Evolutionary conservation across 2,113 vertebrate genomes (phyloP).

Genomic region (Patagioenas fasciata): DNA sequence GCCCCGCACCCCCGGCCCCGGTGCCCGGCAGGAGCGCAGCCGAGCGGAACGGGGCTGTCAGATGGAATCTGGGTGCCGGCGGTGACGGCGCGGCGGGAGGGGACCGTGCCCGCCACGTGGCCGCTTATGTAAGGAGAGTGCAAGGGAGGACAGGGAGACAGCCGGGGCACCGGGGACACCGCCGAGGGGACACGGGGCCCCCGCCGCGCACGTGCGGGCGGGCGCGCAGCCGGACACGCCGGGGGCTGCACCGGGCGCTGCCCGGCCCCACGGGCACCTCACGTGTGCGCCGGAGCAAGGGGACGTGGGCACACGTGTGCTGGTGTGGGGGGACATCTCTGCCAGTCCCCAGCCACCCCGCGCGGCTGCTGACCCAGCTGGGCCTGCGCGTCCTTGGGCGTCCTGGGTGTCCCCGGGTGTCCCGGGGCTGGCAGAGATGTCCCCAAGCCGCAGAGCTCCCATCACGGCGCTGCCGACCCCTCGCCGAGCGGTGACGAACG

Average conservation of each 20-base stretch:
- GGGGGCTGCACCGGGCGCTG: not conserved
- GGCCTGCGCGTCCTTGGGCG: not conserved
- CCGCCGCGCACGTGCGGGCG: rapidly evolving
- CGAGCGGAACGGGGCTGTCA: slow-evolving; percentile 61
- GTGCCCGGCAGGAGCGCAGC: slow-evolving; percentile 20
- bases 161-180: slow-evolving; percentile 5
- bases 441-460: rapidly evolving
- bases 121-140: slow-evolving; percentile 65
- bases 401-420: not conserved
- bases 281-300: not conserved
- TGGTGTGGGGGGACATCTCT: rapidly evolving
- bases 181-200: not conserved
- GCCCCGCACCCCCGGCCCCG: not conserved
- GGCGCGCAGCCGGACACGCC: not conserved
- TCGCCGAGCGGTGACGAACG: not conserved
- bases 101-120: slow-evolving; percentile 34
- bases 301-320: not conserved
- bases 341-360: not conserved
- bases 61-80: slow-evolving; percentile 64
- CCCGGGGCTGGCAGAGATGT: rapidly evolving
- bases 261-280: not conserved
- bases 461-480: not conserved
- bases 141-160: slow-evolving; percentile 45
- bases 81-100: slow-evolving; percentile 35
- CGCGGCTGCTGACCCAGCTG: rapidly evolving